Percentiles rank a stretch among this genome's conserved stretches.
Evolutionary conservation across 2,888 invertebrate species (phyloP).

Genomic region (Thelaira solivaga): DNA sequence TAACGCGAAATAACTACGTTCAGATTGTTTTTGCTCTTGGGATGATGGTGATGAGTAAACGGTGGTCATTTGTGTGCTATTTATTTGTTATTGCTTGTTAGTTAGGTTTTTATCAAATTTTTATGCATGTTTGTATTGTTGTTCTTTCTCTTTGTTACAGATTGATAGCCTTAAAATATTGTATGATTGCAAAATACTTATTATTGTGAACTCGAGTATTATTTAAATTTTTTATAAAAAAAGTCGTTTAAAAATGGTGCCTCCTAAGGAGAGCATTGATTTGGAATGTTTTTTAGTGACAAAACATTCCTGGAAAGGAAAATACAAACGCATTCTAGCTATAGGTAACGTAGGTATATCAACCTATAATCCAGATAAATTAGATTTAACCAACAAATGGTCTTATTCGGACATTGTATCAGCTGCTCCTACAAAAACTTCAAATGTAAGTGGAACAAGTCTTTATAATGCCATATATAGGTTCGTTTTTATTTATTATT

Average conservation of each 20-base stretch:
- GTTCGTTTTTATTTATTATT: too few species aligned
- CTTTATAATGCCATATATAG: not conserved
- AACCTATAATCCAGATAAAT: conserved; percentile 94
- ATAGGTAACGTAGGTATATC: conserved; percentile 96
- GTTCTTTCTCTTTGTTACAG: conserved; percentile 40
- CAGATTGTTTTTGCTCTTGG: not conserved
- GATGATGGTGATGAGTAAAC: conserved; percentile 53
- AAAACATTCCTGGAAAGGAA: conserved; percentile 99
- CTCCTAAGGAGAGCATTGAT: conserved; percentile 91
- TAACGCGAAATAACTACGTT: too few species aligned
- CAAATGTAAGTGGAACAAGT: conserved; percentile 73
- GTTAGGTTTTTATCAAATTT: conserved; percentile 12
- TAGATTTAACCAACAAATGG: conserved; percentile 97
- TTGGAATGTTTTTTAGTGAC: conserved; percentile 97
- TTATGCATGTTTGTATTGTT: not conserved
- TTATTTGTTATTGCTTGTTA: too few species aligned
- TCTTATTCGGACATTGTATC: conserved; percentile 88
- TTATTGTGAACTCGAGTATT: conserved; percentile 21
- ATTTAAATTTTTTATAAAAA: conserved; percentile 26
- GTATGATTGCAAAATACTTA: conserved; percentile 44
- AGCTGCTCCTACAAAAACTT: conserved; percentile 81
- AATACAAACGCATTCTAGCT: conserved; percentile 98
- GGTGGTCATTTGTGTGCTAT: conserved; percentile 25
- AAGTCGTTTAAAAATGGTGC: conserved; percentile 67
- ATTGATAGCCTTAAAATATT: conserved; percentile 30